These are phyloP conservation scores for Toxotes lorentzi DNA, from an alignment of 2,797 vertebrate genomes.

Conservation along the genomic window DNA sequence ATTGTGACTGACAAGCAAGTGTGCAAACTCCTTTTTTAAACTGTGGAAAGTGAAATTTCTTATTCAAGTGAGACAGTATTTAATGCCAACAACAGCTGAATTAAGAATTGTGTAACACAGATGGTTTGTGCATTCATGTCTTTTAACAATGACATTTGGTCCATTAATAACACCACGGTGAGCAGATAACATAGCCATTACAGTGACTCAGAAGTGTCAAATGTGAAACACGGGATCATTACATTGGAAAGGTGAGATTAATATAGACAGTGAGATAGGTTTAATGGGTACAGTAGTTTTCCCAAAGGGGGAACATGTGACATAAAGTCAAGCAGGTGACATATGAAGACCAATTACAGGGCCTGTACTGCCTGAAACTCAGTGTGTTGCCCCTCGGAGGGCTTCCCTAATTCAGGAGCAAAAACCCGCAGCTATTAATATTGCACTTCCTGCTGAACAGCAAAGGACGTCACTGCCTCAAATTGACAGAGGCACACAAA, in stretches of 20 bases:
- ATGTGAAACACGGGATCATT: slow-evolving; percentile 48
- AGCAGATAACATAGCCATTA: slow-evolving; percentile 26
- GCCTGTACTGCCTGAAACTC: slow-evolving; percentile 27
- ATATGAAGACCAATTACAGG: slow-evolving; percentile 76
- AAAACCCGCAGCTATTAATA: slow-evolving; percentile 72
- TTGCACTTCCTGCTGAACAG: slow-evolving; percentile 75
- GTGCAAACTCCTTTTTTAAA: background rate
- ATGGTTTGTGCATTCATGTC: background rate
- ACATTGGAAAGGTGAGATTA: slow-evolving; percentile 55
- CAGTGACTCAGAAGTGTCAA: slow-evolving; percentile 31
- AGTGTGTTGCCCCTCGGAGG: slow-evolving; percentile 37
- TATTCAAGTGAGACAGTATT: background rate
- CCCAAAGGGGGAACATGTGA: slow-evolving; percentile 56
- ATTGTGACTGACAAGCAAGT: slow-evolving; percentile 7
- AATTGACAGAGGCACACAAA: slow-evolving; percentile 81
- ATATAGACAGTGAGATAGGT: slow-evolving; percentile 52
- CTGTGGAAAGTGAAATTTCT: background rate
- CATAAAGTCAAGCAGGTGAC: slow-evolving; percentile 72
- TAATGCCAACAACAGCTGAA: background rate
- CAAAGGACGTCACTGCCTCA: slow-evolving; percentile 74
- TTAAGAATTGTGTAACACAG: background rate
- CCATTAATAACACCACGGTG: slow-evolving; percentile 15
- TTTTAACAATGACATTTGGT: slow-evolving; percentile 32
- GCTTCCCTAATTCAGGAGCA: slow-evolving; percentile 48
- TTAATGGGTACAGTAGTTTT: slow-evolving; percentile 64